Conservation (phyloP, 2,113 vertebrate genomes). For the Entosphenus tridentatus region DNA sequence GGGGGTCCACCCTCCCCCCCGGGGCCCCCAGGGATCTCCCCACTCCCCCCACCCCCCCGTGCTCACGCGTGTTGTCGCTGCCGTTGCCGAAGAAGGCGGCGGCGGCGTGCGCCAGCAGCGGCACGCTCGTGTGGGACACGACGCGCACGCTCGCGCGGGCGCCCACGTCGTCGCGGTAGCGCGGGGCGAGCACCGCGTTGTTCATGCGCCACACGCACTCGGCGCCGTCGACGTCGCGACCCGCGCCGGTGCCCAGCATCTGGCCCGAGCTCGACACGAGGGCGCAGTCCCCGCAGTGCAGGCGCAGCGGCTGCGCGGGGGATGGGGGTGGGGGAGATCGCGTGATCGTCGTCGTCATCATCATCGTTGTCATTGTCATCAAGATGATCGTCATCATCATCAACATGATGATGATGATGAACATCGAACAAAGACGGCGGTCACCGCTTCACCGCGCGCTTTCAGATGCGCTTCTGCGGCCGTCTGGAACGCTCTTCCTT, state of each 20-base stretch:
- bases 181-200: conserved; percentile 46
- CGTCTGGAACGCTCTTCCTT: too few species aligned
- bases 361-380: too few species aligned
- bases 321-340: not conserved
- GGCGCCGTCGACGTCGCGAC: conserved; percentile 32
- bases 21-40: too few species aligned
- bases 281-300: conserved; percentile 35
- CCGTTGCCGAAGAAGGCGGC: conserved; percentile 42
- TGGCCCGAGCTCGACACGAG: conserved; percentile 81
- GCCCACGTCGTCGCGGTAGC: conserved; percentile 58
- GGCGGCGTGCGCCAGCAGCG: conserved; percentile 38
- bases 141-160: conserved; percentile 40
- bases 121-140: conserved; percentile 69
- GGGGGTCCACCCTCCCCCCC: too few species aligned
- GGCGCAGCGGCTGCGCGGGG: conserved; percentile 21
- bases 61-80: conserved; percentile 24
- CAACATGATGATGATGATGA: too few species aligned
- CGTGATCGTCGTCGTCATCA: not conserved
- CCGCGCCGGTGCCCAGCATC: conserved; percentile 45
- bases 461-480: too few species aligned
- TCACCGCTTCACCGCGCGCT: too few species aligned
- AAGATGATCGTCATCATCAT: too few species aligned
- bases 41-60: too few species aligned
- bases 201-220: conserved; percentile 79
- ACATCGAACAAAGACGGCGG: too few species aligned